phyloP scores from a whole-genome alignment of 2,113 vertebrate genomes.

The Phyllostomus discolor region DNA sequence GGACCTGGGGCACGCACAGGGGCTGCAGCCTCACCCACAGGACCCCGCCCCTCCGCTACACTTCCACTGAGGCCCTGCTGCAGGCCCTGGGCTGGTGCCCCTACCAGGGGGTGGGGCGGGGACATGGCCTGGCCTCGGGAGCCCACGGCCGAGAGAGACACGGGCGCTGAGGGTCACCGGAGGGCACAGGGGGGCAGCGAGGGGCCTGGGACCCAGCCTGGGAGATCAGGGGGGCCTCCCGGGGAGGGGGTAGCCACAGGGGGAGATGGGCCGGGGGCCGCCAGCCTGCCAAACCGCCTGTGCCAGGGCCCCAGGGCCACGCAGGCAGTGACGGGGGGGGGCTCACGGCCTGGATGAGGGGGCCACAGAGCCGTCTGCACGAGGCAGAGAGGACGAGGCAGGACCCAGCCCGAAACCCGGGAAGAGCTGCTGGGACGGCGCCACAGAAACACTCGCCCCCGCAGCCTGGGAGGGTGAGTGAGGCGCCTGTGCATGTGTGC shows the following conservation, averaged over 20 bases:
- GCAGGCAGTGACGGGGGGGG: background rate
- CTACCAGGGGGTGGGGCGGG: background rate
- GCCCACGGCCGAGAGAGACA: fast-evolving
- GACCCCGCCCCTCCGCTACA: fast-evolving
- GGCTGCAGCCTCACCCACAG: fast-evolving
- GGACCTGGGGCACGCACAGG: background rate
- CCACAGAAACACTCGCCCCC: background rate
- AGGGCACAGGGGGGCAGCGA: background rate
- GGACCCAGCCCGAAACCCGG: background rate
- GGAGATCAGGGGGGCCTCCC: background rate
- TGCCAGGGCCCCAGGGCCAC: background rate
- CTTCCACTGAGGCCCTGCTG: background rate
- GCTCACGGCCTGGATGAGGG: fast-evolving
- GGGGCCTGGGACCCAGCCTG: background rate
- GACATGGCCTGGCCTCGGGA: background rate
- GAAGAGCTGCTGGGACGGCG: background rate
- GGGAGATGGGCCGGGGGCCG: background rate
- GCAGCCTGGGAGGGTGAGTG: background rate
- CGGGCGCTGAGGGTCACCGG: fast-evolving
- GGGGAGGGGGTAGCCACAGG: background rate
- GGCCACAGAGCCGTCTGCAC: background rate
- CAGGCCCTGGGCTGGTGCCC: background rate
- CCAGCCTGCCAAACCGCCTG: background rate
- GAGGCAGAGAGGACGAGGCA: background rate
- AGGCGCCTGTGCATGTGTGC: background rate